Conservation (phyloP, 2,888 invertebrate species). For the Tachystola acroxantha region DNA sequence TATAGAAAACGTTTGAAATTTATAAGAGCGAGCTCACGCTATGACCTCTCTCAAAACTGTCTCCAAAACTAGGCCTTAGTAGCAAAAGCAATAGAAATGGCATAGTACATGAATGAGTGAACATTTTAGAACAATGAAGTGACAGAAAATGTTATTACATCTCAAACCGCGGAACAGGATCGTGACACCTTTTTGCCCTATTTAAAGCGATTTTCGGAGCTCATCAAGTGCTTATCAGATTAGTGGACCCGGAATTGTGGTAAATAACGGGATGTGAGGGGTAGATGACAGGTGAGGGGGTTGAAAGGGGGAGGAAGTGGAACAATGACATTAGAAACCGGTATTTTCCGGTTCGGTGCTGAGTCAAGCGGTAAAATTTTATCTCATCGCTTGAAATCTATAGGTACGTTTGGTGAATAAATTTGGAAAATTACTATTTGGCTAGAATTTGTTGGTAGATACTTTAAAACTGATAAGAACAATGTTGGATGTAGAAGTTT, state of each 20-base stretch:
- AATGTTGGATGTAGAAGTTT: no score
- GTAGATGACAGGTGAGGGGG: conserved; percentile 18
- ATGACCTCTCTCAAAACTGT: no score
- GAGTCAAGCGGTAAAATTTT: conserved; percentile 1
- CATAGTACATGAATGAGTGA: no score
- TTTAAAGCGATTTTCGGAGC: conserved; percentile 34
- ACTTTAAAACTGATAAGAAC: no score
- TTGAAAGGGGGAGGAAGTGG: conserved; percentile 10
- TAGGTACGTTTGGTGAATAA: background rate
- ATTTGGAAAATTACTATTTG: no score
- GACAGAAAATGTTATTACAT: background rate
- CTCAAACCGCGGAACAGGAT: background rate
- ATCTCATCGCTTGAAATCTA: background rate
- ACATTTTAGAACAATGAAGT: no score
- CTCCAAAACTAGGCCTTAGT: no score
- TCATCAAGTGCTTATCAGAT: conserved; percentile 51
- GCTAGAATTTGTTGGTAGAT: no score
- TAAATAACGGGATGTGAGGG: conserved; percentile 22
- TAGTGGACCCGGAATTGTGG: conserved; percentile 36
- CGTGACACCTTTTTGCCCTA: conserved; percentile 28
- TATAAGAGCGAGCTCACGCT: no score
- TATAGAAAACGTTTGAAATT: no score
- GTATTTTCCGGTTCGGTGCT: conserved; percentile 22
- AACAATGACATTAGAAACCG: conserved; percentile 24
- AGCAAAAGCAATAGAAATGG: no score